These are phyloP conservation scores for Sylvicola cinctus DNA, from an alignment of 2,888 invertebrate genomes.

Conservation along the genomic window DNA sequence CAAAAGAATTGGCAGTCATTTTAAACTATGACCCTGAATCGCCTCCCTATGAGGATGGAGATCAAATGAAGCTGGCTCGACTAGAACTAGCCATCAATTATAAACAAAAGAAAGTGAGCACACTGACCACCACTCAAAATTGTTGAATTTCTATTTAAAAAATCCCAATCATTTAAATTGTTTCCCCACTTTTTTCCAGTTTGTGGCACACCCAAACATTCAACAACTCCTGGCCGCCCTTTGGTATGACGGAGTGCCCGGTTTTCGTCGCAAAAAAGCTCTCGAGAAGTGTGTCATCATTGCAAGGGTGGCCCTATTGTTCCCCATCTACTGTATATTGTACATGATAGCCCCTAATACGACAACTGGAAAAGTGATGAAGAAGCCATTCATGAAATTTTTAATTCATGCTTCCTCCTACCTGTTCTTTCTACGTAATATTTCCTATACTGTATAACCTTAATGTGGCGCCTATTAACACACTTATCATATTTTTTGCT, in stretches of 20 bases:
- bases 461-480: not conserved
- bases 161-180: not conserved
- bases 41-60: constrained; percentile 51
- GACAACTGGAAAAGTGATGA: constrained; percentile 57
- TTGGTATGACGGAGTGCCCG: constrained; percentile 92
- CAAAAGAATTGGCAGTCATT: constrained; percentile 80
- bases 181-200: constrained; percentile 34
- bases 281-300: constrained; percentile 53
- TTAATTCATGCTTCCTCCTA: constrained; percentile 88
- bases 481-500: constrained; percentile 5
- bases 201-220: constrained; percentile 88
- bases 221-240: constrained; percentile 79
- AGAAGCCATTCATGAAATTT: constrained; percentile 94
- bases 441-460: too few relatives aligned
- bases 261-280: constrained; percentile 66
- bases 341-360: constrained; percentile 77
- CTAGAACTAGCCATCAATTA: constrained; percentile 80
- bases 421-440: constrained; percentile 78
- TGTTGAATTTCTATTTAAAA: constrained; percentile 3
- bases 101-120: constrained; percentile 76
- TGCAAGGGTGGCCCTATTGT: constrained; percentile 54
- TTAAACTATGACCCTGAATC: constrained; percentile 75
- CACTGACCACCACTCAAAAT: too few relatives aligned
- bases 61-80: constrained; percentile 65
- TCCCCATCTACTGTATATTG: constrained; percentile 68